Evolutionary conservation across 2,113 vertebrate species (phyloP), one percentile per base, ranked within the genome.

Genomic region (Neotoma lepida): DNA sequence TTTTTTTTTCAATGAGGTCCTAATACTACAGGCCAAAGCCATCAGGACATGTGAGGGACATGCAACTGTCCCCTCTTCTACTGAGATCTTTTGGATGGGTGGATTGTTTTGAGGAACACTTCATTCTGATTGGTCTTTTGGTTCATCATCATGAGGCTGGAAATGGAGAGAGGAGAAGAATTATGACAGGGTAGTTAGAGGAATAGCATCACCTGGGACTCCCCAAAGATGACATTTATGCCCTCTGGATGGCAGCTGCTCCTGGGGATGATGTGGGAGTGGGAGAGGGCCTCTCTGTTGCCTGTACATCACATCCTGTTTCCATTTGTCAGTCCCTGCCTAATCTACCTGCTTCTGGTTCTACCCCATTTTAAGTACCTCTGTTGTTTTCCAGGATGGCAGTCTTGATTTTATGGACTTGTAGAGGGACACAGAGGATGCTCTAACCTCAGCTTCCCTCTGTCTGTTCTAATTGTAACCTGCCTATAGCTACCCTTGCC

Each of bases 1-100:
- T 94, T 82, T 91, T 94, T 81, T 70, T 87, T 1, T n/a, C n/a
- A 14, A 68, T 4, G 46, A 90, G 61, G 51, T 96, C 7, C 54
- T 68, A 39, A 82, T 73, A 46, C n/a, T 35, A 13, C 15, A 12
- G 20, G 49, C 54, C 68, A 56, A 88, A 77, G 26, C n/a, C 73
- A 8, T 86, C 9, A 76, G 33, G 77, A n/a, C 46, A 56, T 44
- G 70, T 13, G 4, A 26, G 28, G 61, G 22, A 70, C 44, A 49
- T 9, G 6, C 0, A 10, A 2, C 7, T 81, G 61, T 54, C 7
- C 15, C n/a, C 12, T 88, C 17, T 90, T 80, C 81, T 49, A 3
- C 63, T 49, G 73, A 88, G 22, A 70, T 4, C 17, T 46, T 89
- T 54, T 78, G 17, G 1, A 46, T 39, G 46, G 26, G 6, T 26